phyloP scores from a whole-genome alignment of 2,888 invertebrate genomes.

The Hetaerina titia region DNA sequence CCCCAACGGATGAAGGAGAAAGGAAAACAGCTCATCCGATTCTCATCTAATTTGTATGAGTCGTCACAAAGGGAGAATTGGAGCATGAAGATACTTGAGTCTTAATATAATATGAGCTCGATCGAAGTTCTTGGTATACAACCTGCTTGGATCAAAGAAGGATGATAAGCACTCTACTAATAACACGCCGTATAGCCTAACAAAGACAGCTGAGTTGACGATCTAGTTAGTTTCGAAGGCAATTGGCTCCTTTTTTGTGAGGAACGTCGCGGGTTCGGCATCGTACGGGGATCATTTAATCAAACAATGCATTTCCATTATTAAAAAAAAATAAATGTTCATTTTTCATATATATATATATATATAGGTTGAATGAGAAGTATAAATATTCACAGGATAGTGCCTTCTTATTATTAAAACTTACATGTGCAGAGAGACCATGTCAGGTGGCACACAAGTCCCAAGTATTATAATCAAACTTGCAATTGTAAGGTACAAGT shows the following conservation, averaged over 20 bases:
- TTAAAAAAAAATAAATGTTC: no score
- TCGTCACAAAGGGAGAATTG: not conserved
- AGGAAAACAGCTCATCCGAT: not conserved
- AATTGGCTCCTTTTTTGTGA: not conserved
- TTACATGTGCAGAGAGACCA: no score
- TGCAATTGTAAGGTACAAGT: no score
- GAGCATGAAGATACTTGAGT: constrained; percentile 5
- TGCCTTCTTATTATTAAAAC: no score
- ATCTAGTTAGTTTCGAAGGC: not conserved
- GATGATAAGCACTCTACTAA: constrained; percentile 14
- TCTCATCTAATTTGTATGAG: not conserved
- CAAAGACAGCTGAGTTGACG: not conserved
- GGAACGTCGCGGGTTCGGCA: not conserved
- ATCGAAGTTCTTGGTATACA: constrained; percentile 9
- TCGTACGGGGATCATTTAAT: no score
- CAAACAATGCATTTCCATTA: no score
- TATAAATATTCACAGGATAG: no score
- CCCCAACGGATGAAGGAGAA: not conserved
- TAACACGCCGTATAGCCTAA: not conserved
- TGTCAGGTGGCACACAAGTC: no score
- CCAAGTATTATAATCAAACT: no score
- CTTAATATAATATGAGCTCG: constrained; percentile 9
- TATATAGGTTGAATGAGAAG: no score
- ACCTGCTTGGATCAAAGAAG: not conserved
- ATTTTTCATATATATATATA: no score